phyloP scores from a whole-genome alignment of 2,797 vertebrate genomes.

The Chelidonichthys spinosus region DNA sequence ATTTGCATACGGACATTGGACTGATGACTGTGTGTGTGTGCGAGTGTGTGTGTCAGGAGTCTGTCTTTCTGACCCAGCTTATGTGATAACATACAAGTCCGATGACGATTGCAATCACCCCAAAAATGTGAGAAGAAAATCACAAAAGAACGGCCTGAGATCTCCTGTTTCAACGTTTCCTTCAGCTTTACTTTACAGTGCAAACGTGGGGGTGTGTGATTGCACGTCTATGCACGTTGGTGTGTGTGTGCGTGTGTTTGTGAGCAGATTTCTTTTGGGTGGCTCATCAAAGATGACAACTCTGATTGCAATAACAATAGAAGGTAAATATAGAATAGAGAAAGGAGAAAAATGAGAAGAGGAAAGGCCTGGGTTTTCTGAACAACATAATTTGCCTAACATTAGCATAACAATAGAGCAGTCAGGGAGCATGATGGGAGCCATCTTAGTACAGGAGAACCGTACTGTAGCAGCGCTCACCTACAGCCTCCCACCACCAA shows the following conservation, averaged over 20 bases:
- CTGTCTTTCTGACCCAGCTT: conserved; percentile 6
- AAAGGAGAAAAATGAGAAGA: conserved; percentile 38
- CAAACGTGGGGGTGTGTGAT: neutral
- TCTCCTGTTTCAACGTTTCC: neutral
- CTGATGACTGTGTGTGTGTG: neutral
- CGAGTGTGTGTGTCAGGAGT: neutral
- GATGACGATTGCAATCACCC: conserved; percentile 36
- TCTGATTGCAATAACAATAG: conserved; percentile 68
- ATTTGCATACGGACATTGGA: conserved; percentile 57
- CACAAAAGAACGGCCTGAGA: conserved; percentile 7
- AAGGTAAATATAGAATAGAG: conserved; percentile 57
- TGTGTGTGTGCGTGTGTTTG: conserved; percentile 10
- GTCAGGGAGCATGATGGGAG: conserved; percentile 46
- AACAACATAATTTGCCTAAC: conserved; percentile 54
- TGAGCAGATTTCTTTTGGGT: conserved; percentile 38
- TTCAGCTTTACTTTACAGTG: conserved; percentile 8
- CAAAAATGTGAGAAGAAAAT: conserved; percentile 23
- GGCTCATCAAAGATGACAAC: conserved; percentile 61
- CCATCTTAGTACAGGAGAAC: conserved; percentile 19
- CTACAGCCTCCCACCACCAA: conserved; percentile 34
- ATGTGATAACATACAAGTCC: conserved; percentile 16
- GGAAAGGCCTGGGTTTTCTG: conserved; percentile 54
- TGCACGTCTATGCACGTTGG: conserved; percentile 1
- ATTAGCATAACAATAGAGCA: conserved; percentile 65
- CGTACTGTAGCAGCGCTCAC: conserved; percentile 24